phyloP scores from a whole-genome alignment of 2,888 invertebrate species.

The Tenodera sinensis region DNA sequence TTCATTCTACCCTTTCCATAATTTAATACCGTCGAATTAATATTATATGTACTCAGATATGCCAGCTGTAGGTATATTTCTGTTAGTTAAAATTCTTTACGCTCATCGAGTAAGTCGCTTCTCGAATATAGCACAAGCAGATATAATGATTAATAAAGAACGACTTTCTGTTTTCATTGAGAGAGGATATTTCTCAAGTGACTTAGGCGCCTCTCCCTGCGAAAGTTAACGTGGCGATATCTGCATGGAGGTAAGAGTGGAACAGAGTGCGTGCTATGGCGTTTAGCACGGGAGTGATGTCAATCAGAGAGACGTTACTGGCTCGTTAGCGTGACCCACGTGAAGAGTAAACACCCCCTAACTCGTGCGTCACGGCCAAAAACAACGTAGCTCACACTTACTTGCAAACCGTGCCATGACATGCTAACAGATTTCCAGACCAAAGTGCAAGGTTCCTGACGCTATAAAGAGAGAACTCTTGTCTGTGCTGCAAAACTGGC shows the following conservation, averaged over 20 bases:
- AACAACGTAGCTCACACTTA: not conserved
- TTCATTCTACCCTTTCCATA: no score
- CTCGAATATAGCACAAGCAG: not conserved
- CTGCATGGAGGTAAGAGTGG: not conserved
- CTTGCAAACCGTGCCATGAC: not conserved
- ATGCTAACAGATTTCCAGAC: not conserved
- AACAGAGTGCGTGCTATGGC: not conserved
- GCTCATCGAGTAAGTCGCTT: no score
- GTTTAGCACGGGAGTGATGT: slow-evolving; percentile 2
- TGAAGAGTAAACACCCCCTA: not conserved
- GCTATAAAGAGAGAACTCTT: not conserved
- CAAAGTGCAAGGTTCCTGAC: not conserved
- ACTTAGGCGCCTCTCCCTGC: not conserved
- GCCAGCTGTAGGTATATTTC: no score
- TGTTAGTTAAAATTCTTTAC: no score
- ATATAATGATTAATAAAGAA: no score
- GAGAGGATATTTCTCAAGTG: not conserved
- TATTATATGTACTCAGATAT: no score
- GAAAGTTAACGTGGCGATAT: not conserved
- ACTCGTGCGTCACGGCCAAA: not conserved
- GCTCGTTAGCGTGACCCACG: slow-evolving; percentile 19
- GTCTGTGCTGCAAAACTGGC: not conserved
- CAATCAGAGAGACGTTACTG: slow-evolving; percentile 12
- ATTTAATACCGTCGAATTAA: no score
- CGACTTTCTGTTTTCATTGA: not conserved